Percentiles rank a stretch among this genome's conserved stretches.
phyloP scores from a whole-genome alignment of 37 sponge, comb jelly and placozoan genomes.

The Agelas oroides region DNA sequence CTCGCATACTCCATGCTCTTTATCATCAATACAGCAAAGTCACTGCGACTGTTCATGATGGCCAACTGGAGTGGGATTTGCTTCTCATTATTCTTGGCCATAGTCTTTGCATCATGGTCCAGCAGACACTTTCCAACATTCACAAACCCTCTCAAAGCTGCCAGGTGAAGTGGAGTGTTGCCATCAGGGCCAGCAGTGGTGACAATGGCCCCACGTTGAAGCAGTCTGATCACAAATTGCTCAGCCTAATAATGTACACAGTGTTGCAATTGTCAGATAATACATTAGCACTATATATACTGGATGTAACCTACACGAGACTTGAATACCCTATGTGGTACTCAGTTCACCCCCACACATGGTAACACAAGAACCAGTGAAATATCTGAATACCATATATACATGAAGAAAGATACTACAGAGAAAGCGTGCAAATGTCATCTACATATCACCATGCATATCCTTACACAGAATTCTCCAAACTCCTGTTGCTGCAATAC shows the following conservation, averaged over 20 bases:
- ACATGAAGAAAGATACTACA: too few relatives aligned
- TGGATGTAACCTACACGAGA: too few relatives aligned
- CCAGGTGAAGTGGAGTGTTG: constrained; percentile 4
- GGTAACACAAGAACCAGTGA: too few relatives aligned
- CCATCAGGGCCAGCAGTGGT: not conserved
- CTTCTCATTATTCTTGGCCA: not conserved
- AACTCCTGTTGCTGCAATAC: too few relatives aligned
- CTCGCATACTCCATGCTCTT: not conserved
- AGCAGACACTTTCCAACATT: not conserved
- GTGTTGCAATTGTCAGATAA: too few relatives aligned
- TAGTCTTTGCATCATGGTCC: not conserved
- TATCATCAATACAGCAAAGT: not conserved
- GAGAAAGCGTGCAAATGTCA: too few relatives aligned
- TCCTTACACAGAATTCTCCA: too few relatives aligned
- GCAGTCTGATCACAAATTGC: not conserved
- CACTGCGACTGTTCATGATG: not conserved
- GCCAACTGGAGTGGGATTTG: not conserved
- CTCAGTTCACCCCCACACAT: too few relatives aligned
- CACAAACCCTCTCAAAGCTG: not conserved
- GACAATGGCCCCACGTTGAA: not conserved
- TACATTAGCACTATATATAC: too few relatives aligned
- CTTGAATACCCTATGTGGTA: too few relatives aligned
- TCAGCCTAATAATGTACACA: not conserved
- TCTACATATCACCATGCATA: too few relatives aligned
- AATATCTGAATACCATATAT: too few relatives aligned